phyloP scores from a whole-genome alignment of 92 coral and sea anemone genomes.

The Parazoanthus atlanticus region DNA sequence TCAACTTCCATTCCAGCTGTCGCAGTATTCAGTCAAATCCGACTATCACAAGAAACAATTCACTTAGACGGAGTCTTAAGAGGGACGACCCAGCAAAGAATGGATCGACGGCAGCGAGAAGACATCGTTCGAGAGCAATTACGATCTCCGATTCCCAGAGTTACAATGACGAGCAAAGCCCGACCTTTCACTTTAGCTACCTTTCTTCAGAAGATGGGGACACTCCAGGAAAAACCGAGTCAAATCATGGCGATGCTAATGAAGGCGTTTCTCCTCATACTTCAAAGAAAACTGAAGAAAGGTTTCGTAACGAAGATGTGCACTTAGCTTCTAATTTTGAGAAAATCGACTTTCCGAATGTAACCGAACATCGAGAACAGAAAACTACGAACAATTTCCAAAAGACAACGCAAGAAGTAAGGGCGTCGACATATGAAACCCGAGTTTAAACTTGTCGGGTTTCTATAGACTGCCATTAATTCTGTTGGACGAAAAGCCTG shows the following conservation, averaged over 20 bases:
- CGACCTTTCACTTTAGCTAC: not conserved
- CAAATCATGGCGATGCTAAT: not conserved
- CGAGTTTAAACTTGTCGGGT: not conserved
- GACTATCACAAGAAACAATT: not conserved
- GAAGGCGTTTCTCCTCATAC: too few species aligned
- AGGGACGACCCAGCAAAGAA: not conserved
- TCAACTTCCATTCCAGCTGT: conserved; percentile 17
- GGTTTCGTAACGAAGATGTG: not conserved
- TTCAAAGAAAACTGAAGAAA: not conserved
- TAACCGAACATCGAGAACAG: not conserved
- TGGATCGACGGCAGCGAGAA: not conserved
- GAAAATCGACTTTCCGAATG: not conserved
- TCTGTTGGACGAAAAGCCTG: not conserved
- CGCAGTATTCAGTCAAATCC: not conserved
- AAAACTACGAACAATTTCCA: not conserved
- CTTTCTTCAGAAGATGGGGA: not conserved
- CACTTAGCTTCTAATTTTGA: not conserved
- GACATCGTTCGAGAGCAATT: not conserved
- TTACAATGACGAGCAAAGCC: not conserved
- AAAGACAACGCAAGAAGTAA: not conserved
- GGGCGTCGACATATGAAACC: not conserved
- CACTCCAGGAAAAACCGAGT: not conserved
- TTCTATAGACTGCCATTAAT: not conserved
- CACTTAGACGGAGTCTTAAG: conserved; percentile 21
- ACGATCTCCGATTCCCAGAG: not conserved